A percentile compares a stretch with the other conserved stretches of the same genome.
Evolutionary conservation across 2,888 invertebrate species (phyloP).

Genomic region (Galeopsomyia nigrocyanea): DNA sequence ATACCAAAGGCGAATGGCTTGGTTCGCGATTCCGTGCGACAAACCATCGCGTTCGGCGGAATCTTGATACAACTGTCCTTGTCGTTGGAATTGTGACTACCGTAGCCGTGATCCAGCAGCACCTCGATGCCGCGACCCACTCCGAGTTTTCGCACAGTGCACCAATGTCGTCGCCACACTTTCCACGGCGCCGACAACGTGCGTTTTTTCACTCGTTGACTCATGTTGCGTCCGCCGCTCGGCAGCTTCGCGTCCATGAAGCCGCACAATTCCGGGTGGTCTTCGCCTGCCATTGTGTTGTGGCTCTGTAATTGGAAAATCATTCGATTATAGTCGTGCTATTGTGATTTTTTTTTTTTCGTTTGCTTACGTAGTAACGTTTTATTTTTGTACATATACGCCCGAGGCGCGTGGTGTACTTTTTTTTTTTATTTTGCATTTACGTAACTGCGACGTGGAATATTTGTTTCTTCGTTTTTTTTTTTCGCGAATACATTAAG

Average conservation of each 20-base stretch:
- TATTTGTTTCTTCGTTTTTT: no score
- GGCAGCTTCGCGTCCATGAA: conserved; percentile 63
- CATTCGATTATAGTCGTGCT: not conserved
- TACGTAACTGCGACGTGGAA: no score
- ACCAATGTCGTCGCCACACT: conserved; percentile 65
- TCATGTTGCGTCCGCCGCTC: conserved; percentile 57
- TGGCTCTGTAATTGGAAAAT: conserved; percentile 19
- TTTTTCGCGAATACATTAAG: no score
- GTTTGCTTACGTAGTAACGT: no score
- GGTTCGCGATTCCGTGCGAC: conserved; percentile 77
- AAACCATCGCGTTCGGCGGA: conserved; percentile 74
- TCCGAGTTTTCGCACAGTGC: conserved; percentile 59
- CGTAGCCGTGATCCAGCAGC: conserved; percentile 56
- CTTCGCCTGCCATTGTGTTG: conserved; percentile 47
- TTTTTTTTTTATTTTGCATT: no score
- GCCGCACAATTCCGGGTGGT: conserved; percentile 59
- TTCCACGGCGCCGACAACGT: conserved; percentile 59
- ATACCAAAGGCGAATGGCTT: conserved; percentile 80
- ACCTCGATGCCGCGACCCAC: conserved; percentile 57
- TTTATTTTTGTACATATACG: no score
- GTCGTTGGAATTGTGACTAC: conserved; percentile 47
- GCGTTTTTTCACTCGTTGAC: conserved; percentile 60
- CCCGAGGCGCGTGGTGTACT: no score
- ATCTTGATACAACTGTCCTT: conserved; percentile 65
- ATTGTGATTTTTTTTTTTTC: not conserved